These are phyloP conservation scores for Hypercompe scribonia DNA, from an alignment of 2,888 invertebrate species.

Conservation along the genomic window DNA sequence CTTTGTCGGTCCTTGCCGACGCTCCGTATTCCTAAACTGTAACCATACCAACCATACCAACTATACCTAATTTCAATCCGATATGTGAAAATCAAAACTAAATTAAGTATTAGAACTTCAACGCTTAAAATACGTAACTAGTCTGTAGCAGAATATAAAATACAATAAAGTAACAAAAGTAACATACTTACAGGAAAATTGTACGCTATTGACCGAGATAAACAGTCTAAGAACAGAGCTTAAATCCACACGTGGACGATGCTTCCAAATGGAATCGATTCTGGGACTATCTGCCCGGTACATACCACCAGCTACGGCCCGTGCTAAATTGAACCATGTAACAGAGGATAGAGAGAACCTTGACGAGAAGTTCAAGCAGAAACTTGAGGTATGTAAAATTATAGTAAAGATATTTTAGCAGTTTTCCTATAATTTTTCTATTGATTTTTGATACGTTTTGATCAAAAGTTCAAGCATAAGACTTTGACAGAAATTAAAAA, in stretches of 20 bases:
- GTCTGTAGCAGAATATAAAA: not conserved
- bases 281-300: slow-evolving; percentile 87
- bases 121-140: not conserved
- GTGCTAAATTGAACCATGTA: slow-evolving; percentile 88
- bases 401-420: not conserved
- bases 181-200: slow-evolving; percentile 88
- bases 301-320: slow-evolving; percentile 87
- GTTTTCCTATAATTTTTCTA: not conserved
- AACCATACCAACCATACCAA: too few relatives aligned
- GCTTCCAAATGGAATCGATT: slow-evolving; percentile 91
- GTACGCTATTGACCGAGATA: slow-evolving; percentile 91
- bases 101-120: not conserved
- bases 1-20: too few relatives aligned
- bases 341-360: slow-evolving; percentile 88
- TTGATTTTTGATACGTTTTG: not conserved
- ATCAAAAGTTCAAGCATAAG: not conserved
- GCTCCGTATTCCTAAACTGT: too few relatives aligned
- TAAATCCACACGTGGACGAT: slow-evolving; percentile 88
- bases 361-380: slow-evolving; percentile 83
- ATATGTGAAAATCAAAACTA: too few relatives aligned
- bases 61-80: too few relatives aligned
- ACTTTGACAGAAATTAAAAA: not conserved
- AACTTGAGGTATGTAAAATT: slow-evolving; percentile 74
- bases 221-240: slow-evolving; percentile 91
- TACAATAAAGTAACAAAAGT: not conserved